Evolutionary conservation across 2,113 vertebrate species (phyloP).

Genomic region (Cyanistes caeruleus): DNA sequence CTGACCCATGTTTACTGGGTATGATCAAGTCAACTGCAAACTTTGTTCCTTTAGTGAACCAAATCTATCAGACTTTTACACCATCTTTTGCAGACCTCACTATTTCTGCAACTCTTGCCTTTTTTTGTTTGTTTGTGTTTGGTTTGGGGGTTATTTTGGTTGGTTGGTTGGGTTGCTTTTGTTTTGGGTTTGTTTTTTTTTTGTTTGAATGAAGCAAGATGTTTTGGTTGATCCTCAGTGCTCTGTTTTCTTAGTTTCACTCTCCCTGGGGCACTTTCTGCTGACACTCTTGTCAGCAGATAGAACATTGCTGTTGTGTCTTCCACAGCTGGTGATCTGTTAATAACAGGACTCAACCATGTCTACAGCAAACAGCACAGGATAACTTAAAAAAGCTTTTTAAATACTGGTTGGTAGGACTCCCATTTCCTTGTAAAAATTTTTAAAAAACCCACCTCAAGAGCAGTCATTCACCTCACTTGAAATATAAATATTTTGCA

Average conservation of each 20-base stretch:
- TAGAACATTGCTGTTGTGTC: not conserved
- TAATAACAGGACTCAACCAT: not conserved
- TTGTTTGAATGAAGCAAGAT: not conserved
- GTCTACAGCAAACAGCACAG: not conserved
- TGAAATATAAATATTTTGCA: not conserved
- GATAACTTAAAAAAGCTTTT: not conserved
- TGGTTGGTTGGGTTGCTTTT: not conserved
- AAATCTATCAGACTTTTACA: not conserved
- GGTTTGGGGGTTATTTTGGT: not conserved
- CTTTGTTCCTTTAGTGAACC: not conserved
- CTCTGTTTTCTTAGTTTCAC: not conserved
- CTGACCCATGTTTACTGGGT: not conserved
- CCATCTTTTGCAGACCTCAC: not conserved
- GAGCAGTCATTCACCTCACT: not conserved
- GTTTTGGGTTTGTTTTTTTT: not conserved
- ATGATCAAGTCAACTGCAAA: not conserved
- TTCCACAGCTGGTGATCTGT: not conserved
- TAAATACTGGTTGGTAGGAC: not conserved
- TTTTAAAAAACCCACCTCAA: not conserved
- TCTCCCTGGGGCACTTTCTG: conserved; percentile 16
- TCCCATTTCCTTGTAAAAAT: not conserved
- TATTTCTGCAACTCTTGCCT: not conserved
- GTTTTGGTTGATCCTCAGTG: not conserved
- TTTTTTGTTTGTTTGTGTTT: not conserved
- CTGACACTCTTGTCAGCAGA: not conserved